These are phyloP conservation scores for Pandemis corylana DNA, from an alignment of 2,888 invertebrate species.

Conservation along the genomic window DNA sequence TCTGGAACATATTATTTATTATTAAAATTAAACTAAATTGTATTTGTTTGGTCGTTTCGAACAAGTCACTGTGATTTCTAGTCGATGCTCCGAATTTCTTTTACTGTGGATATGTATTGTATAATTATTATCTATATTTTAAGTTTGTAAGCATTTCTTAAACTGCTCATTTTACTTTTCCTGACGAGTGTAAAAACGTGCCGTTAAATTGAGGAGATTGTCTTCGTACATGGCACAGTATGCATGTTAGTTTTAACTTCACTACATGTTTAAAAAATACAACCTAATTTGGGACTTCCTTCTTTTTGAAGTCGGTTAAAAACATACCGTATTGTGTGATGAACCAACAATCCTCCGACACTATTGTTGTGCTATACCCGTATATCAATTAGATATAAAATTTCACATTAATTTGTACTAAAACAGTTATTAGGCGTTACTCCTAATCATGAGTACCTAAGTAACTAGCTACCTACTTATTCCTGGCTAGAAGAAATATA, in stretches of 20 bases:
- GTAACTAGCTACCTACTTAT: too few relatives aligned
- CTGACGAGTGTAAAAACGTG: conserved; percentile 10
- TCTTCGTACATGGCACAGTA: not conserved
- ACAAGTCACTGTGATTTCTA: conserved; percentile 76
- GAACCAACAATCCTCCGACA: too few relatives aligned
- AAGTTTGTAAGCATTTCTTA: conserved; percentile 69
- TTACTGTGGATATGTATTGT: conserved; percentile 56
- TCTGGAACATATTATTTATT: conserved; percentile 2
- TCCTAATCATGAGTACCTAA: not conserved
- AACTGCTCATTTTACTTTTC: conserved; percentile 56
- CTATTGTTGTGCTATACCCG: too few relatives aligned
- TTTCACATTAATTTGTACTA: not conserved
- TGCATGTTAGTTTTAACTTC: not conserved
- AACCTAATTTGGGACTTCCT: too few relatives aligned
- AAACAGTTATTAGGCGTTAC: not conserved
- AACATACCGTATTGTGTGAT: too few relatives aligned
- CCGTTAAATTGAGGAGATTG: not conserved
- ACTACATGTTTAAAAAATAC: too few relatives aligned
- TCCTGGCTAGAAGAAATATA: too few relatives aligned
- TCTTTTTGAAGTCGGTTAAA: too few relatives aligned
- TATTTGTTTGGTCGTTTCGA: conserved; percentile 47
- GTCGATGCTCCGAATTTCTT: conserved; percentile 69
- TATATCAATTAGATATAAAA: not conserved
- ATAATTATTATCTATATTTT: conserved; percentile 49
- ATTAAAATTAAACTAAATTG: conserved; percentile 39